Base-by-base conservation (phyloP, 2,888 invertebrate genomes). In the Nezara viridula region DNA sequence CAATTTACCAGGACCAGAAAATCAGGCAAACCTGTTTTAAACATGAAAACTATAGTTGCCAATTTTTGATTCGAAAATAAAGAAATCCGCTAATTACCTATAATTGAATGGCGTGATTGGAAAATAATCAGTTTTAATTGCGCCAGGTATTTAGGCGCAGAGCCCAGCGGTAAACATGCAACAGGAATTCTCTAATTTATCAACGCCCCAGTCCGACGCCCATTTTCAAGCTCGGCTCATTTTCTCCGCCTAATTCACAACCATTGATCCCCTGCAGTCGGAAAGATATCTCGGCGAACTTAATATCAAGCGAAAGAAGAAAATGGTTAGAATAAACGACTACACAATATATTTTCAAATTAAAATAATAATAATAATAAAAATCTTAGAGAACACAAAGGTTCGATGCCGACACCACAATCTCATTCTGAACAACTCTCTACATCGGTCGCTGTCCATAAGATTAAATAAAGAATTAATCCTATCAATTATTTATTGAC, bases 61-160 rank as follows among this genome's bases (percentile, higher is more conserved):
- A 5, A 0, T 1, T 4, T 32, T 32, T 16, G 27, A 32, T 60
- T 60, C 32, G 27, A 60, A 77, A 77, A 77, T 77, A 77, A 44
- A 40, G 40, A 77, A 77, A 77, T 77, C 40, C 12, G 5, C 27
- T 40, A 77, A 77, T 77, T 40, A 0, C 9, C 10, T 44, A 24
- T 14, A 40, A 77, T 40, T 77, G 77, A 40, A 77, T 77, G 24
- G 77, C 77, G 77, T 77, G 77, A 77, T 77, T 77, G 40, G 77
- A 77, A 77, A 77, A 77, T 77, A 32, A 60, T 14, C 27, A 77
- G 77, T 77, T 77, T 77, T 77, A 77, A 77, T 77, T 77, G 77
- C 40, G 24, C 37, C 3, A 40, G 27, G 77, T 77, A 40, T 77
- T 37, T 40, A 77, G 77, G 6, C 27, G 14, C 32, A 32, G 1